Evolutionary conservation across 2,888 invertebrate genomes (phyloP), one percentile per base, ranked within the genome.

Genomic region (Branchellion lobata): DNA sequence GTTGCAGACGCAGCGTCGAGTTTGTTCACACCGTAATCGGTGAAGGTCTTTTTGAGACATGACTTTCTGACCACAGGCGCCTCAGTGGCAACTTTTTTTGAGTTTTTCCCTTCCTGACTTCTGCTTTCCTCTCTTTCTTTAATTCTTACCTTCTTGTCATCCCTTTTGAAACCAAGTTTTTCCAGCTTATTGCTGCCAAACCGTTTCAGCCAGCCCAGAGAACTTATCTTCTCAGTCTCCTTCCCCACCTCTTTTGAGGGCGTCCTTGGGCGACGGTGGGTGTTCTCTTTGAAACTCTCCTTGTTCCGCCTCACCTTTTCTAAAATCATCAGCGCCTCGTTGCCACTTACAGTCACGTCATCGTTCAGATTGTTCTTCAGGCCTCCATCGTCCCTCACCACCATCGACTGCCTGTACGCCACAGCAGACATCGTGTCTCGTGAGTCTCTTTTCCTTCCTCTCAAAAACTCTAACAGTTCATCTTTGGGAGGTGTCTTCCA

Each of bases 351-450:
- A 5, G 21, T n/a, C 21, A 24, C 21, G 21, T 57, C 61, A 24
- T 57, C 24, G 21, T 57, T 57, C 21, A 57, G 5, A n/a, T 24
- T 18, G n/a, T 57, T 8, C 24, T 57, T 57, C n/a, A 57, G 3
- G 5, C 61, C 61, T n/a, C 36, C 77, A 33, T 57, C 77, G n/a
- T 77, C 77, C 36, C 77, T 77, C 27, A 77, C 61, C 27, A 77
- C 77, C 31, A 33, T 65, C 21, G 77, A 77, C 36, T 77, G 77
- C 31, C 77, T 77, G 40, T 61, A 61, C 27, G 77, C 77, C n/a
- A 77, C 77, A 65, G 77, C 29, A n/a, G 77, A 77, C 33, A 77
- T 77, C 24, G 11, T 31, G 29, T 31, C 51, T 18, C 24, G 21
- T 57, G 61, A 57, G 33, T 29, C 1, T n/a, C 77, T 77, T 21